These are phyloP conservation scores for Dione vanillae DNA, from an alignment of 2,888 invertebrate genomes.

Conservation along the genomic window DNA sequence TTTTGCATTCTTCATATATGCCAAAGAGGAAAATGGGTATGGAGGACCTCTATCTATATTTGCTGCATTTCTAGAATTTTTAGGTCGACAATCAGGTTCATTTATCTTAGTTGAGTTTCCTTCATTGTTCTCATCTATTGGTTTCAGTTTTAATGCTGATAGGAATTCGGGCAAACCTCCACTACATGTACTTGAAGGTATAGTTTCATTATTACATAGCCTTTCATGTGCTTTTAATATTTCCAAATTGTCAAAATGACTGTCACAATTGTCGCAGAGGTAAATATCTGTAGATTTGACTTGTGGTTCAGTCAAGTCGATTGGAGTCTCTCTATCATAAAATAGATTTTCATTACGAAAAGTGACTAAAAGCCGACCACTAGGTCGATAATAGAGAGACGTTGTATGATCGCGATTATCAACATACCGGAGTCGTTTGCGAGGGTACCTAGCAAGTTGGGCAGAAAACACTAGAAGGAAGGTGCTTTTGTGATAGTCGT, in stretches of 20 bases:
- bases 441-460: slow-evolving; percentile 87
- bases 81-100: slow-evolving; percentile 59
- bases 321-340: slow-evolving; percentile 64
- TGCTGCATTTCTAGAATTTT: slow-evolving; percentile 64
- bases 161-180: slow-evolving; percentile 71
- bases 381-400: slow-evolving; percentile 87
- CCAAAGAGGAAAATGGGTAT: slow-evolving; percentile 79
- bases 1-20: slow-evolving; percentile 72
- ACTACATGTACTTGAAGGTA: slow-evolving; percentile 57
- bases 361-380: slow-evolving; percentile 87
- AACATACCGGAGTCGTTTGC: slow-evolving; percentile 86
- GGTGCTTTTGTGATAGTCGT: slow-evolving; percentile 88
- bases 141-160: slow-evolving; percentile 68
- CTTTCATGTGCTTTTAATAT: slow-evolving; percentile 73
- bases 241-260: slow-evolving; percentile 85
- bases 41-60: slow-evolving; percentile 73
- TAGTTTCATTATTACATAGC: slow-evolving; percentile 70
- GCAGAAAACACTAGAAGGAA: slow-evolving; percentile 89
- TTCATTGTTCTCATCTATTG: slow-evolving; percentile 53
- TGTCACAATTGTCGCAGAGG: slow-evolving; percentile 90
- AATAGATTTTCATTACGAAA: slow-evolving; percentile 90
- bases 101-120: slow-evolving; percentile 44
- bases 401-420: slow-evolving; percentile 90
- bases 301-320: slow-evolving; percentile 75
- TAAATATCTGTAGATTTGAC: slow-evolving; percentile 88